phyloP scores from a whole-genome alignment of 2,113 vertebrate genomes.

The Pica pica region DNA sequence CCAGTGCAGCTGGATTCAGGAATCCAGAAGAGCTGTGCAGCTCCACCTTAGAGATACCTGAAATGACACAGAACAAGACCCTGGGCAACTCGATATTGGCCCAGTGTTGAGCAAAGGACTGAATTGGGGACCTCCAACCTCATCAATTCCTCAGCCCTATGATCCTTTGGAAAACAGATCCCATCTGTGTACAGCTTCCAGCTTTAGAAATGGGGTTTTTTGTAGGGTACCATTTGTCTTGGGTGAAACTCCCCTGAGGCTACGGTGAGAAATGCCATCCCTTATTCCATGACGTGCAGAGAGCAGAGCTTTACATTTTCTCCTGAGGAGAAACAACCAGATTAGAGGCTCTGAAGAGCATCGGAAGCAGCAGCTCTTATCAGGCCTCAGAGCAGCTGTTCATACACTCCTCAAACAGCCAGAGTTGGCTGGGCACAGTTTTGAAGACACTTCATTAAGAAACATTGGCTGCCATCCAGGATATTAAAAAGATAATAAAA shows the following conservation, averaged over 20 bases:
- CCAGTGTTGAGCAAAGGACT: neutral
- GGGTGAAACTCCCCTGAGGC: neutral
- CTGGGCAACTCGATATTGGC: neutral
- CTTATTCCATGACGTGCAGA: neutral
- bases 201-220: neutral
- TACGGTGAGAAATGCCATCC: neutral
- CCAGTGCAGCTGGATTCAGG: neutral
- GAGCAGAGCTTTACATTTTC: neutral
- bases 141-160: neutral
- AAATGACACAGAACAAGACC: neutral
- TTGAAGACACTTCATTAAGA: neutral
- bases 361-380: neutral
- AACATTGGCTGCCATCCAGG: neutral
- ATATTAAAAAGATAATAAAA: neutral
- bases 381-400: neutral
- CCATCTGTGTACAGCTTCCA: neutral
- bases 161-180: neutral
- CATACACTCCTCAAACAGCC: neutral
- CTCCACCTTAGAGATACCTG: neutral
- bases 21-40: neutral
- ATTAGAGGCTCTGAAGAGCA: neutral
- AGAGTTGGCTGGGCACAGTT: neutral
- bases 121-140: neutral
- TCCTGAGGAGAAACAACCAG: neutral
- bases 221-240: neutral